Conservation (phyloP, 2,888 invertebrate genomes). For the Synanthedon vespiformis region DNA sequence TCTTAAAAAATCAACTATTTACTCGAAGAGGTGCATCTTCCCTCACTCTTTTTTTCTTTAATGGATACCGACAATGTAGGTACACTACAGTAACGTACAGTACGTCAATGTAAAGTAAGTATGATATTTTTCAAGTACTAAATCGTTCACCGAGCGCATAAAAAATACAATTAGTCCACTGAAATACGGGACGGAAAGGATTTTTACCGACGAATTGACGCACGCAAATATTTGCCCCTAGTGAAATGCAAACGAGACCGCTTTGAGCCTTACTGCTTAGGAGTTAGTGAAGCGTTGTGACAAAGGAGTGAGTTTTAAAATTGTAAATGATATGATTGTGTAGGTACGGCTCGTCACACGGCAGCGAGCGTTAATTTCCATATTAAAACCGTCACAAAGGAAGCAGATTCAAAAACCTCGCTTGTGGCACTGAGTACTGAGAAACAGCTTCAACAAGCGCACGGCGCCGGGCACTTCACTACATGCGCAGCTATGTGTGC, state of each 20-base stretch:
- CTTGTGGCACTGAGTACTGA: no score
- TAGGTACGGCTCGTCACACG: slow-evolving; percentile 51
- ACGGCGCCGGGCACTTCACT: no score
- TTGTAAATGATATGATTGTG: slow-evolving; percentile 36
- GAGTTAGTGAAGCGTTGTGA: slow-evolving; percentile 7
- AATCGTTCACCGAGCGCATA: slow-evolving; percentile 19
- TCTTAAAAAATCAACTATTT: no score
- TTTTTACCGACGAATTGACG: slow-evolving; percentile 39
- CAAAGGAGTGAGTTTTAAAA: slow-evolving; percentile 13
- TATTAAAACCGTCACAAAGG: slow-evolving; percentile 71
- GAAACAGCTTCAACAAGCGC: no score
- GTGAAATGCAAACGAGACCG: slow-evolving; percentile 4
- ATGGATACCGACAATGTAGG: no score
- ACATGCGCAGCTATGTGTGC: no score
- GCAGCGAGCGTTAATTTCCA: slow-evolving; percentile 67
- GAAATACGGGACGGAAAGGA: slow-evolving; percentile 20
- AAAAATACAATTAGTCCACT: slow-evolving; percentile 49
- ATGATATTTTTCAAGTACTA: no score
- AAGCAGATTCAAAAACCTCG: slow-evolving; percentile 68
- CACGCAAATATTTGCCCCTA: slow-evolving; percentile 1
- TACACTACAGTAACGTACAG: no score
- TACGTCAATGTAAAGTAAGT: no score
- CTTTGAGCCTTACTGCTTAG: slow-evolving; percentile 16
- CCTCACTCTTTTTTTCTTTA: no score
- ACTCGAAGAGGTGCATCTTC: no score